These are phyloP conservation scores for Congeria kusceri DNA, from an alignment of 2,888 invertebrate genomes.

Conservation along the genomic window DNA sequence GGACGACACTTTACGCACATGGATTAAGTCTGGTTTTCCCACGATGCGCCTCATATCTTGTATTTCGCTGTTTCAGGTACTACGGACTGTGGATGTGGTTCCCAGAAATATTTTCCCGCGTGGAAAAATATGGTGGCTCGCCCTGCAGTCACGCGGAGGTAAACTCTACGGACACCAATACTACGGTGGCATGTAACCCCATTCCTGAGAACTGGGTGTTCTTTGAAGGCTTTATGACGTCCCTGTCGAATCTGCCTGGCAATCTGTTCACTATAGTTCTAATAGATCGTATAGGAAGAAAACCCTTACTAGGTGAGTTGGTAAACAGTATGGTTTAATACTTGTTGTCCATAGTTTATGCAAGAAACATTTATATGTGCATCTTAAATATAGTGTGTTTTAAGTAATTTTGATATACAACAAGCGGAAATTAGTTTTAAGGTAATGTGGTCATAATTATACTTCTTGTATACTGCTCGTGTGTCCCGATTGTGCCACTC, in stretches of 20 bases:
- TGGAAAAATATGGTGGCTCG: constrained; percentile 84
- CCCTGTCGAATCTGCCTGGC: constrained; percentile 84
- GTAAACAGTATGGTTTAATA: not conserved
- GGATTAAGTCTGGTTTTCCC: too few species aligned
- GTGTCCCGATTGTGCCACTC: too few species aligned
- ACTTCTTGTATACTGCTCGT: too few species aligned
- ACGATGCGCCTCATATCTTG: too few species aligned
- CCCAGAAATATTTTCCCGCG: constrained; percentile 95
- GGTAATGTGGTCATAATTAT: too few species aligned
- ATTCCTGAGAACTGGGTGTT: constrained; percentile 76
- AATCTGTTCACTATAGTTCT: constrained; percentile 83
- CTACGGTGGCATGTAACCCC: constrained; percentile 29
- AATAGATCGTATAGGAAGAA: constrained; percentile 84
- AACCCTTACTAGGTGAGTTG: constrained; percentile 77
- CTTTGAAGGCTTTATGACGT: constrained; percentile 83
- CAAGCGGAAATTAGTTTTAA: too few species aligned
- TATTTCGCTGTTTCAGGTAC: constrained; percentile 88
- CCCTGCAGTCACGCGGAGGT: constrained; percentile 69
- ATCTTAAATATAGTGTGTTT: too few species aligned
- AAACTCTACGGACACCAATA: constrained; percentile 46
- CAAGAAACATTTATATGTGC: too few species aligned
- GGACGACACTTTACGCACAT: too few species aligned
- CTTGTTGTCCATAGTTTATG: too few species aligned
- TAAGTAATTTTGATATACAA: too few species aligned
- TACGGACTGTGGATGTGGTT: constrained; percentile 99